phyloP scores from a whole-genome alignment of 2,113 vertebrate genomes.

The Trichechus manatus region DNA sequence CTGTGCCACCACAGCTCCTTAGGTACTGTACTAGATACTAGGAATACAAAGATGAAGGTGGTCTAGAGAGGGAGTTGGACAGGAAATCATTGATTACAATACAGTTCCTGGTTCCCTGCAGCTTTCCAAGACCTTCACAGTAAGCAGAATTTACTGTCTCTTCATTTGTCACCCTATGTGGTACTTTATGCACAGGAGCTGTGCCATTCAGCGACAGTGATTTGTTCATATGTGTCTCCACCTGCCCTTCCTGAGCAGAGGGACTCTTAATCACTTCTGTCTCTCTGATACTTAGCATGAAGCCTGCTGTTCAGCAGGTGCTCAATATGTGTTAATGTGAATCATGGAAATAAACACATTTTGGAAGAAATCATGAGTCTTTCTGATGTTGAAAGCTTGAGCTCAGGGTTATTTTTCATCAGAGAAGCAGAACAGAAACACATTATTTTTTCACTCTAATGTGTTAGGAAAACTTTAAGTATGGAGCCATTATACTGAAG shows the following conservation, averaged over 20 bases:
- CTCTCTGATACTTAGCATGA: background rate
- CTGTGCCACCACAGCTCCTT: too few relatives aligned
- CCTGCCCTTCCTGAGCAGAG: background rate
- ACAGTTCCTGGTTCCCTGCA: background rate
- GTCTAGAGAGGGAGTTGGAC: background rate
- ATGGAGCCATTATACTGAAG: background rate
- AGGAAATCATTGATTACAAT: fast-evolving
- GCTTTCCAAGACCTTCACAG: background rate
- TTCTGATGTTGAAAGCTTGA: constrained; percentile 61
- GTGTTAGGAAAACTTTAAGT: constrained; percentile 1
- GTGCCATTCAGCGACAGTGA: background rate
- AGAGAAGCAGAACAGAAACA: constrained; percentile 30
- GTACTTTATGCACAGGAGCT: background rate
- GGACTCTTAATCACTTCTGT: background rate
- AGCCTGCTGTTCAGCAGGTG: background rate
- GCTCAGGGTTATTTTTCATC: constrained; percentile 54
- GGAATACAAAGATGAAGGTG: background rate
- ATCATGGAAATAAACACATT: constrained; percentile 60
- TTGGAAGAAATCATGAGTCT: constrained; percentile 35
- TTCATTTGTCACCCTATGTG: fast-evolving
- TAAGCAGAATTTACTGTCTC: fast-evolving
- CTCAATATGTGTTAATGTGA: constrained; percentile 56
- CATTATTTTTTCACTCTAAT: background rate
- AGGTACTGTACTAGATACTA: background rate
- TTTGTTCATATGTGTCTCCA: background rate